Conservation (phyloP, 2,888 invertebrate species). For the Anaspis maculata region DNA sequence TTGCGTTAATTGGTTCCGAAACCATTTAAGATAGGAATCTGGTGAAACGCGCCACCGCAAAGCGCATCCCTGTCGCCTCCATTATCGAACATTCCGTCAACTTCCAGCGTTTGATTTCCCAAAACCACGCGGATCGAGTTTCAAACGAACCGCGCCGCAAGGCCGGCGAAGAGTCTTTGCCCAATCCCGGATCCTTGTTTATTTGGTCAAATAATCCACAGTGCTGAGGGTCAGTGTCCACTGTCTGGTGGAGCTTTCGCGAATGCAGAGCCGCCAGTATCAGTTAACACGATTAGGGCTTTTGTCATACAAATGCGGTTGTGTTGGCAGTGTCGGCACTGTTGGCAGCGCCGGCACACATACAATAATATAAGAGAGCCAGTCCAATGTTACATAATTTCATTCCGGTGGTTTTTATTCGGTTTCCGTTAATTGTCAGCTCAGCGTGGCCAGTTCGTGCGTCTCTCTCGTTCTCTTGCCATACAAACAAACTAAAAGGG, state of each 20-base stretch:
- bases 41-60: no score
- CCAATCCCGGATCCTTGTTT: background rate
- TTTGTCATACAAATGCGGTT: constrained; percentile 17
- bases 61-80: constrained; percentile 4
- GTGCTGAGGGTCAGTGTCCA: background rate
- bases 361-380: no score
- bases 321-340: background rate
- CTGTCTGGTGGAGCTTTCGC: background rate
- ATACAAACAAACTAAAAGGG: no score
- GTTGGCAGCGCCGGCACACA: background rate
- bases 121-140: constrained; percentile 2
- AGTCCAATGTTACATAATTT: constrained; percentile 9
- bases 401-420: constrained; percentile 9
- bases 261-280: constrained; percentile 5
- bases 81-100: constrained; percentile 5
- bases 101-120: background rate
- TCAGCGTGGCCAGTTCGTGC: no score
- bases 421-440: constrained; percentile 9
- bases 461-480: no score
- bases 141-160: constrained; percentile 2
- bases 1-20: no score
- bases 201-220: background rate
- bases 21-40: no score
- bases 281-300: constrained; percentile 20
- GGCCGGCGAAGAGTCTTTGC: background rate